A percentile compares a stretch with the other conserved stretches of the same genome.
Conservation (phyloP, 2,888 invertebrate species). For the Synanthedon vespiformis region DNA sequence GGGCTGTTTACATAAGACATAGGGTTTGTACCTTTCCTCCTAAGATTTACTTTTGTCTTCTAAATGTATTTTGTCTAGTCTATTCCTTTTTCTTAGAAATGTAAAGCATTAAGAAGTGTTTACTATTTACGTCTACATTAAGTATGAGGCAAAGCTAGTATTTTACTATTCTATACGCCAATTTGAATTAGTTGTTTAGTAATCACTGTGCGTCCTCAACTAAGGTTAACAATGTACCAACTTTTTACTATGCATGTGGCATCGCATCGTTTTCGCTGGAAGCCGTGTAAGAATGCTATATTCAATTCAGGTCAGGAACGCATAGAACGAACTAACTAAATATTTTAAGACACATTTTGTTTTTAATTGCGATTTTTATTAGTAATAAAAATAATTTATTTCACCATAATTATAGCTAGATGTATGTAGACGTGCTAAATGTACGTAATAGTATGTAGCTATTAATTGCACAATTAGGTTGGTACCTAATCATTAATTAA, state of each 20-base stretch:
- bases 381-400: conserved; percentile 4
- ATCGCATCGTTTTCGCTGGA: conserved; percentile 14
- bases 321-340: conserved; percentile 34
- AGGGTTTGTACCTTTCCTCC: too few relatives aligned
- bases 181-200: conserved; percentile 6
- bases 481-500: too few relatives aligned
- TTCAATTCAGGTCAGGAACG: conserved; percentile 52
- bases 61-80: too few relatives aligned
- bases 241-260: conserved; percentile 33
- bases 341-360: conserved; percentile 28
- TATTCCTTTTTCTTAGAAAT: too few relatives aligned
- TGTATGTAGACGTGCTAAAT: neutral
- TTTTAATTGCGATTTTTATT: conserved; percentile 10
- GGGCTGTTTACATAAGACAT: too few relatives aligned
- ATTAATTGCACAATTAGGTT: neutral
- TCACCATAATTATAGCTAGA: neutral
- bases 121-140: too few relatives aligned
- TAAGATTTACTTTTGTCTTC: too few relatives aligned
- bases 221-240: conserved; percentile 7
- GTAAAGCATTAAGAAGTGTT: too few relatives aligned
- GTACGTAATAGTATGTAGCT: neutral
- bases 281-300: conserved; percentile 40
- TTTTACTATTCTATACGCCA: too few relatives aligned
- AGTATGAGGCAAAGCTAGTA: too few relatives aligned
- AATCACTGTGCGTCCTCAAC: conserved; percentile 12